Evolutionary conservation across 2,797 vertebrate species (phyloP), one percentile per base, ranked within the genome.

Genomic region (Ficedula albicollis): DNA sequence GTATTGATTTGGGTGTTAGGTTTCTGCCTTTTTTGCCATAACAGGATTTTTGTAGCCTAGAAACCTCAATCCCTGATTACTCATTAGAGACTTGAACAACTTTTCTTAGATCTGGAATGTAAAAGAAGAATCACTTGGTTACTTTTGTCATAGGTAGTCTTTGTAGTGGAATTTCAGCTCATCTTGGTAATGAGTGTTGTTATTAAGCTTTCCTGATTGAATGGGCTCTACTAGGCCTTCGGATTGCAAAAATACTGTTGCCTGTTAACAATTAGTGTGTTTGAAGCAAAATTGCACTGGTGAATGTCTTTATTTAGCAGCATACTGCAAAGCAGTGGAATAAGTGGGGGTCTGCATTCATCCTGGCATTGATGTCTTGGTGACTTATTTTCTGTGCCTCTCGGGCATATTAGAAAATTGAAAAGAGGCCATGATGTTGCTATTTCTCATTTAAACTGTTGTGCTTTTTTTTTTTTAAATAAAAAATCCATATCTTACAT

Each of bases 1-100:
- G 96, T 98, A 98, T 98, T 98, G 98, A 98, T 98, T 98, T 97
- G 78, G 39, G 98, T 98, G 97, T 98, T 98, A 97, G 97, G 87
- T 97, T 98, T 97, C 98, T 98, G 96, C 95, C 95, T 97, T 97
- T 97, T 98, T 98, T 58, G 77, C 97, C 98, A 97, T 97, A 97
- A 97, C 97, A 97, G 97, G 97, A 97, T 97, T 98, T 98, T 98
- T 98, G 97, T 98, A 98, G 97, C 97, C 97, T 98, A 94, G 98
- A 98, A 98, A 98, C 97, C 97, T 98, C 97, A 97, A 97, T 98
- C 97, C 94, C 89, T 97, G 97, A 98, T 98, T 98, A 98, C 94
- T 98, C 97, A 97, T 98, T 98, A 98, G 98, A 98, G 97, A 98
- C 94, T 91, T 89, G 91, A 92, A 87, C 89, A 97, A 97, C 96